Evolutionary conservation across 2,888 invertebrate genomes (phyloP).

Genomic region (Platyscelio sp.): DNA sequence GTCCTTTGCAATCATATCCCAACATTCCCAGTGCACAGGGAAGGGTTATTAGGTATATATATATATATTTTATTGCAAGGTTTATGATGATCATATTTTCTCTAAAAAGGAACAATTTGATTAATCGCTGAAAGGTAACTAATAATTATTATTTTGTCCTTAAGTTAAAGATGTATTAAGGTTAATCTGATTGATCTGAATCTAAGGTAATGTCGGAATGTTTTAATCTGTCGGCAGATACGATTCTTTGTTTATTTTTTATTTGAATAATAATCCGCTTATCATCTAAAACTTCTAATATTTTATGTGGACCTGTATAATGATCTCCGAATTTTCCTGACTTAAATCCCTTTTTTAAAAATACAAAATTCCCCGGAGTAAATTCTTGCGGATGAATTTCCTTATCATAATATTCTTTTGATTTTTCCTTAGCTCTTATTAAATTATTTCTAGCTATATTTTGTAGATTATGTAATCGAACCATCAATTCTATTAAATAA

Average conservation of each 20-base stretch:
- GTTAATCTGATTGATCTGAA: no score
- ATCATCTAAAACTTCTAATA: conserved; percentile 28
- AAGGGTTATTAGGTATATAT: no score
- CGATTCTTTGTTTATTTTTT: not conserved
- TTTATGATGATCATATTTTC: no score
- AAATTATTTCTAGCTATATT: not conserved
- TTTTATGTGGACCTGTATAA: not conserved
- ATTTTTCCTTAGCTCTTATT: not conserved
- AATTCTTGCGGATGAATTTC: conserved; percentile 12
- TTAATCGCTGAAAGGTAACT: no score
- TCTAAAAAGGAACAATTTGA: no score
- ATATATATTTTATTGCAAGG: no score
- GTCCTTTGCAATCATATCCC: conserved; percentile 36
- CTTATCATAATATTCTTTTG: not conserved
- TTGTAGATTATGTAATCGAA: not conserved
- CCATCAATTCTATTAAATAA: conserved; percentile 5
- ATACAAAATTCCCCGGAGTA: not conserved
- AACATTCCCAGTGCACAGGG: not conserved
- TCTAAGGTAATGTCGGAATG: not conserved
- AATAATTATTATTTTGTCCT: no score
- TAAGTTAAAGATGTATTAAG: no score
- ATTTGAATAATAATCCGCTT: not conserved
- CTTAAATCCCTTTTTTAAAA: not conserved
- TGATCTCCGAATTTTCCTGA: not conserved
- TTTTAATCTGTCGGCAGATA: not conserved